Evolutionary conservation across 2,797 vertebrate genomes (phyloP).

Genomic region (Argentina silus): DNA sequence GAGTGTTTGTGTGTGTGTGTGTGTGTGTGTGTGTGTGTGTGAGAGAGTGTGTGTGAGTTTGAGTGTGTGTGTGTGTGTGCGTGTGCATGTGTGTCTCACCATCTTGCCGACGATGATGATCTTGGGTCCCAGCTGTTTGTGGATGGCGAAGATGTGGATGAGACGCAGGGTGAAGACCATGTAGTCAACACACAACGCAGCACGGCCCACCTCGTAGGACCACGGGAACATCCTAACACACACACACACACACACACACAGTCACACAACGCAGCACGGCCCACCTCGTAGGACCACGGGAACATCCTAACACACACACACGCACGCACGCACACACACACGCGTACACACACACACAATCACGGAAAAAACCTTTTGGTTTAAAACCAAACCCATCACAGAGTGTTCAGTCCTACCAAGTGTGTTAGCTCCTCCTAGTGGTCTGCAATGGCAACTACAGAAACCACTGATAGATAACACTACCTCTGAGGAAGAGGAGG

Average conservation of each 20-base stretch:
- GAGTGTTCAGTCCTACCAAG: too few species aligned
- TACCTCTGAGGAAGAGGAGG: too few species aligned
- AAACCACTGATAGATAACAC: too few species aligned
- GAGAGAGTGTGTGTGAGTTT: too few species aligned
- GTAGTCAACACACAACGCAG: conserved; percentile 84
- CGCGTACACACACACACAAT: background rate
- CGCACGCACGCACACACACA: background rate
- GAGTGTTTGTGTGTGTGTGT: too few species aligned
- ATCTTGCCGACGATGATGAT: conserved; percentile 92
- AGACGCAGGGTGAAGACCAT: conserved; percentile 90
- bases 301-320: conserved; percentile 78
- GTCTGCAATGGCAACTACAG: background rate
- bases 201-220: conserved; percentile 78
- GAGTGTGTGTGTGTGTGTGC: too few species aligned
- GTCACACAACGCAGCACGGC: conserved; percentile 81
- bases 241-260: conserved; percentile 10
- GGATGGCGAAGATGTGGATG: conserved; percentile 91
- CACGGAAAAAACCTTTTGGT: background rate
- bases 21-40: too few species aligned
- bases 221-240: conserved; percentile 75
- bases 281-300: conserved; percentile 66
- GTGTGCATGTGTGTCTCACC: conserved; percentile 71
- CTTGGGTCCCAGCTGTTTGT: conserved; percentile 90
- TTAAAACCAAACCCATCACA: background rate
- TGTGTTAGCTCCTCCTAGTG: conserved; percentile 25